phyloP scores from a whole-genome alignment of 2,113 vertebrate species.

The Peucedramus taeniatus region DNA sequence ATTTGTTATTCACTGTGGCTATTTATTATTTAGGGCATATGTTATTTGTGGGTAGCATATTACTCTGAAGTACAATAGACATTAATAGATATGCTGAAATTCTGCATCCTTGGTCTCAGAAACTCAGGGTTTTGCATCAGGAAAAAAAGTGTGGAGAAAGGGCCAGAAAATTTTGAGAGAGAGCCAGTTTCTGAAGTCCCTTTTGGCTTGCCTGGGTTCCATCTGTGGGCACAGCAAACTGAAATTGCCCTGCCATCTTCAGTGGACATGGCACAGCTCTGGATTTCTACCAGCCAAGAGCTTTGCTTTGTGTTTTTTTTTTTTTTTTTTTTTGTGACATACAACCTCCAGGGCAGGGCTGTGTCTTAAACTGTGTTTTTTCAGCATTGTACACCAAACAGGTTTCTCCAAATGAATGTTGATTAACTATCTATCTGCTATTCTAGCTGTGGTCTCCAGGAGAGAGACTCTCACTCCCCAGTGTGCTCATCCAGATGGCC shows the following conservation, averaged over 20 bases:
- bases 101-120: not conserved
- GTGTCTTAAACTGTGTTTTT: not conserved
- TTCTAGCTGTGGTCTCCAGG: not conserved
- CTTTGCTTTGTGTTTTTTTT: not conserved
- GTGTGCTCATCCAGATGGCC: not conserved
- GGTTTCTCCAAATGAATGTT: not conserved
- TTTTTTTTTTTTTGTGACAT: not conserved
- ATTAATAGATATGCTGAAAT: not conserved
- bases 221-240: not conserved
- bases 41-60: not conserved
- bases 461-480: not conserved
- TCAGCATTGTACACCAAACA: not conserved
- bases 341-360: not conserved
- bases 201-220: not conserved
- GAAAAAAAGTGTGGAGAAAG: not conserved
- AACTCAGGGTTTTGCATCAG: not conserved
- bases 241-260: not conserved
- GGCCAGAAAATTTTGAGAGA: not conserved
- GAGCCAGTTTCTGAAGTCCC: not conserved
- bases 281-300: not conserved
- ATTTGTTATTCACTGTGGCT: conserved; percentile 30
- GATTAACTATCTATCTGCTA: not conserved
- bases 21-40: conserved; percentile 26
- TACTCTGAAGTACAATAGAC: not conserved
- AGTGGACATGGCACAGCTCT: not conserved